Percentiles rank a stretch among this genome's conserved stretches.
Evolutionary conservation across 2,113 vertebrate genomes (phyloP).

Genomic region (Chroicocephalus ridibundus): DNA sequence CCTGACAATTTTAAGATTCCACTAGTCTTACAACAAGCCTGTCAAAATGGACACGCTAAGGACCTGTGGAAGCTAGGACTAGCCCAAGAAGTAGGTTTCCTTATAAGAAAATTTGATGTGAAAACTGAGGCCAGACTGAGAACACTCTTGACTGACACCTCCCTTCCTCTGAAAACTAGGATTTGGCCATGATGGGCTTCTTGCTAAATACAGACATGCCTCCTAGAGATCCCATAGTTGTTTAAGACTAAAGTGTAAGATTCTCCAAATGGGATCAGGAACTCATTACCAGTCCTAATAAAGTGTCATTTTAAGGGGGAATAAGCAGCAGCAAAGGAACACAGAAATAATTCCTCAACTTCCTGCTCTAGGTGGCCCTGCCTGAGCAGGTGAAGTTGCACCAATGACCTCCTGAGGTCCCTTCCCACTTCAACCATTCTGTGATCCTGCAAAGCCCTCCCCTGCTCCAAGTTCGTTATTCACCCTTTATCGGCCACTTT

Average conservation of each 20-base stretch:
- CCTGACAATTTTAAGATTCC: not conserved
- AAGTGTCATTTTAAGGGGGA: not conserved
- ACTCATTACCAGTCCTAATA: not conserved
- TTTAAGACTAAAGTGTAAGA: not conserved
- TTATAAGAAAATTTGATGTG: not conserved
- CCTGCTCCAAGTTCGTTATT: not conserved
- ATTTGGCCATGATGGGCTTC: not conserved
- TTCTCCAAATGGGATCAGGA: not conserved
- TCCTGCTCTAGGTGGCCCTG: not conserved
- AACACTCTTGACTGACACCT: not conserved
- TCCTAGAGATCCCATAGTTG: not conserved
- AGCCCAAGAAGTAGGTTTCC: not conserved
- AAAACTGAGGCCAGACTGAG: not conserved
- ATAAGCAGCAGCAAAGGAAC: not conserved
- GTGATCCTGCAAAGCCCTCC: not conserved
- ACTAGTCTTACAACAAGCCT: not conserved
- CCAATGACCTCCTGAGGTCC: not conserved
- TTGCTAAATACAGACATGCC: not conserved
- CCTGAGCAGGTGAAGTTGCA: not conserved
- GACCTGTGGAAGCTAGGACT: not conserved
- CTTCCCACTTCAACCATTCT: not conserved
- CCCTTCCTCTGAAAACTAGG: not conserved
- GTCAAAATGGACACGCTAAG: not conserved
- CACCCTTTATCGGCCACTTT: not conserved
- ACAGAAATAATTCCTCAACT: not conserved